Evolutionary conservation across 2,797 vertebrate genomes (phyloP), one percentile per base, ranked within the genome.

Genomic region (Echiichthys vipera): DNA sequence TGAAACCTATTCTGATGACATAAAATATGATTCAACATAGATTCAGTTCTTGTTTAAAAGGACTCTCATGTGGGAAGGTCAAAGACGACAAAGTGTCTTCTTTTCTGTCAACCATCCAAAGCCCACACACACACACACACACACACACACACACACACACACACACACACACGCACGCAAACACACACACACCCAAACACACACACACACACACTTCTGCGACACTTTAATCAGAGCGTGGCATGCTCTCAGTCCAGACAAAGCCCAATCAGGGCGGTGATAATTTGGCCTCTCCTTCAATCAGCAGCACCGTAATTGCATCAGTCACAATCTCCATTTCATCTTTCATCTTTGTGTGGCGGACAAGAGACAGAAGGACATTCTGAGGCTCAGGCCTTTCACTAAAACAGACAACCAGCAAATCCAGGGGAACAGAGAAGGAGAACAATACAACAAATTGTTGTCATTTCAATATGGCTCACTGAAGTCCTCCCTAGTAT

Each of bases 211-310:
- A 85, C 69, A 75, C 49, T 79, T 73, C 70, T 84, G 80, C 65
- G 45, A 91, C 93, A 94, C 93, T 93, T 93, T 93, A 94, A 94
- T 95, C 94, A 94, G 89, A 93, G 91, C 77, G 84, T 84, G 84
- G 83, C 89, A 90, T 88, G 85, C 90, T 93, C 91, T 79, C 78
- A 69, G 90, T 90, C 88, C 89, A 93, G 90, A 94, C 93, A 95
- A 94, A 94, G 93, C 92, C 89, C 89, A 93, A 95, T 94, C 93
- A 93, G 89, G 88, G 80, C 81, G 80, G 85, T 92, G 93, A 94
- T 94, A 93, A 95, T 95, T 95, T 94, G 92, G 92, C 93, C 94
- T 93, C 93, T 94, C 88, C 93, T 95, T 94, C 93, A 95, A 95
- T 95, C 94, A 95, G 94, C 84, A 73, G 89, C 86, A 83, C 84